Evolutionary conservation across 2,113 vertebrate species (phyloP).

Genomic region (Tylochromis polylepis): DNA sequence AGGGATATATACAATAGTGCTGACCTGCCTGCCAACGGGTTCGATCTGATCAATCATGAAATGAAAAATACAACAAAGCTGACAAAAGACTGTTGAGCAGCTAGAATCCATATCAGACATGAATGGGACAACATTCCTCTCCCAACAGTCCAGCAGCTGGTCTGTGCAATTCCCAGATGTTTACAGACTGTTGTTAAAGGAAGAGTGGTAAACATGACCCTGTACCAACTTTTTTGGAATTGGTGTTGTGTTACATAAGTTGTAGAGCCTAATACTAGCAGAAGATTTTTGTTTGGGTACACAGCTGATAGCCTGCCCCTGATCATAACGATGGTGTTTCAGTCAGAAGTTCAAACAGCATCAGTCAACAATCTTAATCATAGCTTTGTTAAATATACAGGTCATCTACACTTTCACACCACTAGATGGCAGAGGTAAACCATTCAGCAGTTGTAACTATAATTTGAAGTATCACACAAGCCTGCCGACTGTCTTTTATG

Average conservation of each 20-base stretch:
- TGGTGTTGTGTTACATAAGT: neutral
- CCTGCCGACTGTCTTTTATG: neutral
- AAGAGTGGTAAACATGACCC: neutral
- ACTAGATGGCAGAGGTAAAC: conserved; percentile 54
- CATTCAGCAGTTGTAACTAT: neutral
- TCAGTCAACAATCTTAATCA: neutral
- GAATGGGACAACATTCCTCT: neutral
- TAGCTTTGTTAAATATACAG: neutral
- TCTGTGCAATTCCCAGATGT: neutral
- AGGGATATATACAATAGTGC: neutral
- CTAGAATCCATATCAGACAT: neutral
- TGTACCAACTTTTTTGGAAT: neutral
- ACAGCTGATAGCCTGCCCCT: neutral
- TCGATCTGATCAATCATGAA: neutral
- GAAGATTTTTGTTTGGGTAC: neutral
- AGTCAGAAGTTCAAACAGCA: neutral
- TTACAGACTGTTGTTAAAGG: neutral
- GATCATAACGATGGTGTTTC: neutral
- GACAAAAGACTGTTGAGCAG: neutral
- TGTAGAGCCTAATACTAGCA: neutral
- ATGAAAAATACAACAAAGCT: neutral
- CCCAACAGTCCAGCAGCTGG: neutral
- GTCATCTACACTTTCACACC: neutral
- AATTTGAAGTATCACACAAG: neutral
- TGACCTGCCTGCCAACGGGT: neutral